Evolutionary conservation across 2,797 vertebrate species (phyloP).

Genomic region (Acomys russatus): DNA sequence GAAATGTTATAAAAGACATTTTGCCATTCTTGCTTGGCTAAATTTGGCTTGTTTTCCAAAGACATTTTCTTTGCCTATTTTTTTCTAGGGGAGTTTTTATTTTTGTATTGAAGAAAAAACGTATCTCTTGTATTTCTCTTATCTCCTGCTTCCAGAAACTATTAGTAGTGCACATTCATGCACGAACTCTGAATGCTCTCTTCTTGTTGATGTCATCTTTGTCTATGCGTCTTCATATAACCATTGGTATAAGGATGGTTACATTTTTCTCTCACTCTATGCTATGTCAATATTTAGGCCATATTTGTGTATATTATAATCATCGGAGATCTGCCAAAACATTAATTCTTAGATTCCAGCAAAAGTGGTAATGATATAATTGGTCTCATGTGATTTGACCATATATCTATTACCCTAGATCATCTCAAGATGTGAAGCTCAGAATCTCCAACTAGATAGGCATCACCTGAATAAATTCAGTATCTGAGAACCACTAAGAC

Average conservation of each 20-base stretch:
- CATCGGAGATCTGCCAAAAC: not conserved
- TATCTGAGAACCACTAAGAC: not conserved
- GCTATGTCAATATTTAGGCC: not conserved
- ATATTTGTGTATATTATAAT: not conserved
- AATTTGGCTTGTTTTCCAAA: not conserved
- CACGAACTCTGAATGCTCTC: not conserved
- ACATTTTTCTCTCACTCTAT: not conserved
- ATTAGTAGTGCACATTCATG: not conserved
- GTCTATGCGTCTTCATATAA: not conserved
- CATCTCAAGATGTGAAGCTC: not conserved
- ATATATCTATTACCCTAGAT: not conserved
- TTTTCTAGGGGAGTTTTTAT: not conserved
- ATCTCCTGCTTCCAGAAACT: not conserved
- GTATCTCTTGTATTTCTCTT: not conserved
- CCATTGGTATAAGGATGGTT: not conserved
- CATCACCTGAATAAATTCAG: not conserved
- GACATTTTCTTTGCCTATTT: not conserved
- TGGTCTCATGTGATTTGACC: not conserved
- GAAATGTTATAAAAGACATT: not conserved
- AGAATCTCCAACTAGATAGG: not conserved
- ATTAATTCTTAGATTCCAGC: not conserved
- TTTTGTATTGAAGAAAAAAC: not conserved
- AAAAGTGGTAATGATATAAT: not conserved
- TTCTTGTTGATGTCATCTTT: not conserved
- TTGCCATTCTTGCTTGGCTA: not conserved